Base-by-base conservation (phyloP, 1,140 invertebrate genomes). In the Telenomus remus region DNA sequence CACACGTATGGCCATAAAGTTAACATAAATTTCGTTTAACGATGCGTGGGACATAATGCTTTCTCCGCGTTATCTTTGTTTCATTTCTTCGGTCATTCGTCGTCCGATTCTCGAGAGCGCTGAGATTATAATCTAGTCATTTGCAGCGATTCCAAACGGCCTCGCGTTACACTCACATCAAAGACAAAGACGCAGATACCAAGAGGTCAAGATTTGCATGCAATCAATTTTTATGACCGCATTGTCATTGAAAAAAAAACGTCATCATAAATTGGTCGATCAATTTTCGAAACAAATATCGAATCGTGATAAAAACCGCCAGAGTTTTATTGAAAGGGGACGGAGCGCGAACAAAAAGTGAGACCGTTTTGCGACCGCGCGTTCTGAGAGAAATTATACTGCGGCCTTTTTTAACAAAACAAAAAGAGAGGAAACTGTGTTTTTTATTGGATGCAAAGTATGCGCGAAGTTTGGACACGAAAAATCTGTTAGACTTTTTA, bases 11-110 rank as follows among this genome's bases (percentile, higher is more conserved):
- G 51, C 60, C 65, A 69, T 78, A 81, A 80, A 75, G 64, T 71
- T 73, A 69, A 78, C 76, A 79, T 81, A 81, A 81, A 81, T 81
- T 80, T 74, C 47, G 70, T 79, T 81, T 82, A 80, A 82, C 80
- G 79, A 80, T 65, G 77, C 79, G 77, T 79, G 75, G 77, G 78
- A 76, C 78, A 80, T 77, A 78, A 77, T 76, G 71, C 75, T 76
- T 69, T 71, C 71, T 61, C 57, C 72, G 76, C 70, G 68, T 68
- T 71, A 74, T 71, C 65, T 72, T 72, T 63, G 71, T 64, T 60
- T 69, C 71, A 59, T 66, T 72, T 75, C 71, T 70, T 76, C 70
- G 53, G 51, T 50, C 56, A 54, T 72, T 68, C 69, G 54, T 42
- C 15, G 69, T 71, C 35, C 43, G 16, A 42, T 37, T 56, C 56